Percentiles rank a stretch among this genome's conserved stretches.
These are phyloP conservation scores for Paradoxurus hermaphroditus DNA, from an alignment of 2,113 vertebrate species.

Conservation along the genomic window DNA sequence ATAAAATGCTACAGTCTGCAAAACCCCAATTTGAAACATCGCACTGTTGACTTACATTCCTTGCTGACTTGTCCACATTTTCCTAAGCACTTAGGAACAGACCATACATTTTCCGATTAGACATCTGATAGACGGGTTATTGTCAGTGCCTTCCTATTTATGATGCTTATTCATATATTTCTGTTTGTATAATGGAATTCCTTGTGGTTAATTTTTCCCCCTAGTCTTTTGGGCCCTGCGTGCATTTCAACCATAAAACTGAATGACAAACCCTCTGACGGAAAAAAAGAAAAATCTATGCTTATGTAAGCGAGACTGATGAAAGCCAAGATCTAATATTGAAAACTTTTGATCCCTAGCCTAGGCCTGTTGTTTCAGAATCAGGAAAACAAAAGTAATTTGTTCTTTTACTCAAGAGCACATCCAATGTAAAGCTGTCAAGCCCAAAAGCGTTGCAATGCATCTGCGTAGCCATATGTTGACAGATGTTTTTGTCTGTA, in stretches of 20 bases:
- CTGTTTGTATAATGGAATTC: neutral
- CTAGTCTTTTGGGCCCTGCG: neutral
- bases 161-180: constrained; percentile 31
- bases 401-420: constrained; percentile 53
- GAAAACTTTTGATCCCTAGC: constrained; percentile 40
- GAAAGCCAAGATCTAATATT: neutral
- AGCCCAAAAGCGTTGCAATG: neutral
- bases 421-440: constrained; percentile 56
- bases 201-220: neutral
- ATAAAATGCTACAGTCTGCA: neutral
- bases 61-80: neutral
- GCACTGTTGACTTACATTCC: constrained; percentile 1
- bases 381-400: constrained; percentile 55
- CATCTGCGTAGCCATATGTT: constrained; percentile 48
- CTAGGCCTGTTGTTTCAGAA: constrained; percentile 25
- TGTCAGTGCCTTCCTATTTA: constrained; percentile 18
- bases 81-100: neutral
- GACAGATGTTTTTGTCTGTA: constrained; percentile 58
- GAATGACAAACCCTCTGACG: constrained; percentile 11
- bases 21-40: neutral
- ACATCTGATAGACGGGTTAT: neutral
- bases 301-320: constrained; percentile 46
- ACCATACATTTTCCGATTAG: neutral
- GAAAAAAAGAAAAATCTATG: neutral
- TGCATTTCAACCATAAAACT: neutral